Evolutionary conservation across 64 coral and sea anemone genomes (phyloP).

Genomic region (Stichodactyla helianthus): DNA sequence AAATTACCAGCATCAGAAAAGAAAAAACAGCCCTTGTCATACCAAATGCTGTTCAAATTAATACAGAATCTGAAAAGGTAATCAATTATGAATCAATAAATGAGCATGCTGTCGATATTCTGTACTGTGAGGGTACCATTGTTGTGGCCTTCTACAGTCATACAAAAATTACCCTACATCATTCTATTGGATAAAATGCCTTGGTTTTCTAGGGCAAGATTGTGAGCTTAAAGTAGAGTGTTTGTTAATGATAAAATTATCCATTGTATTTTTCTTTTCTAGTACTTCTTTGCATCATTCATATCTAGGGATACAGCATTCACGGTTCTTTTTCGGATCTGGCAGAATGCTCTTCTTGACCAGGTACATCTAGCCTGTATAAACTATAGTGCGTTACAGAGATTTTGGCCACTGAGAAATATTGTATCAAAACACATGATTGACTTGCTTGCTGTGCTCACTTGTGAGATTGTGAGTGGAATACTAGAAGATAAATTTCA

Average conservation of each 20-base stretch:
- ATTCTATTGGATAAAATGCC: no score
- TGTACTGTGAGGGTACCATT: no score
- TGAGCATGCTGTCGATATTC: no score
- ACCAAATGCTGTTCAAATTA: constrained; percentile 90
- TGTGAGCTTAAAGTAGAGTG: background rate
- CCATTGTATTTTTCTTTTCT: constrained; percentile 18
- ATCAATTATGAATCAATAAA: background rate
- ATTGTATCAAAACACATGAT: no score
- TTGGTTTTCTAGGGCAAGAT: no score
- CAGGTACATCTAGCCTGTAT: constrained; percentile 33
- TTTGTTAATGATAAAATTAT: background rate
- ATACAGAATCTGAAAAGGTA: constrained; percentile 90
- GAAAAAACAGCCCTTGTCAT: constrained; percentile 97
- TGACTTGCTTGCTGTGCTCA: no score
- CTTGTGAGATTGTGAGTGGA: no score
- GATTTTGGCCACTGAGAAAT: no score
- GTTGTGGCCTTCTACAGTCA: no score
- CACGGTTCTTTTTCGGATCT: constrained; percentile 75
- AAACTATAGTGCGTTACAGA: background rate
- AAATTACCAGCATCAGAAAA: constrained; percentile 80
- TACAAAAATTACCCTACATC: no score
- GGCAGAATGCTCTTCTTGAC: constrained; percentile 88
- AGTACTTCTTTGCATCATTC: constrained; percentile 98
- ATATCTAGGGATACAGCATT: constrained; percentile 88
- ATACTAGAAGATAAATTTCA: no score